Base-by-base conservation (phyloP, 1,140 invertebrate species). In the Anagrus nilaparvatae region DNA sequence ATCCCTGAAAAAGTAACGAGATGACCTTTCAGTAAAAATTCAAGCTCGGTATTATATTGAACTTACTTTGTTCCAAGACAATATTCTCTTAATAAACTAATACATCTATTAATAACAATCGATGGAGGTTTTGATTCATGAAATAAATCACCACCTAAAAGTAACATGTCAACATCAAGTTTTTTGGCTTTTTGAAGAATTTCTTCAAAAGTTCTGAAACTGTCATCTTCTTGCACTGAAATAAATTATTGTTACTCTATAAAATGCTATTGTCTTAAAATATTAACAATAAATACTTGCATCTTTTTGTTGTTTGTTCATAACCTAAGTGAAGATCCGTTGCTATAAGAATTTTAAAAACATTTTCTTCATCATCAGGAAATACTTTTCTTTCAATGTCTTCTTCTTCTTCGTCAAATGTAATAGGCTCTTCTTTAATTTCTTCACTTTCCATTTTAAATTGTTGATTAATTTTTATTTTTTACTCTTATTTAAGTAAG, bases 301-400 rank as follows among this genome's bases (percentile, higher is more conserved):
- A 52, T 57, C 55, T 56, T 30, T 59, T 60, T 34, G 53, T 59
- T 51, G 78, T 84, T 68, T 97, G 87, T 46, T 75, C 74, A 70
- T 85, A 94, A 43, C 96, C 96, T 52, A 98, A 74, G 72, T 99
- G 96, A 63, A 84, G 86, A 67, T 99, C 96, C 4, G 92, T 92
- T 1, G 95, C 92, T 25, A 99, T 68, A 38, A 97, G 61, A 55
- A 99, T 89, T 60, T 81, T 84, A 6, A 97, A 75, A 1, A 76
- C 75, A 63, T 89, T 74, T 5, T 82, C 74, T n/a, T n/a, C n/a
- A 37, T 52, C 32, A 17, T 40, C 24, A n/a, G 16, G 4, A 6
- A 39, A n/a, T 2, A 24, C 21, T 14, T 14, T 3, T 2, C 3
- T 10, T n/a, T 42, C 33, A 29, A 3, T 14, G 5, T 32, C 28